Conservation (phyloP, 2,113 vertebrate genomes). For the Struthidea cinerea region DNA sequence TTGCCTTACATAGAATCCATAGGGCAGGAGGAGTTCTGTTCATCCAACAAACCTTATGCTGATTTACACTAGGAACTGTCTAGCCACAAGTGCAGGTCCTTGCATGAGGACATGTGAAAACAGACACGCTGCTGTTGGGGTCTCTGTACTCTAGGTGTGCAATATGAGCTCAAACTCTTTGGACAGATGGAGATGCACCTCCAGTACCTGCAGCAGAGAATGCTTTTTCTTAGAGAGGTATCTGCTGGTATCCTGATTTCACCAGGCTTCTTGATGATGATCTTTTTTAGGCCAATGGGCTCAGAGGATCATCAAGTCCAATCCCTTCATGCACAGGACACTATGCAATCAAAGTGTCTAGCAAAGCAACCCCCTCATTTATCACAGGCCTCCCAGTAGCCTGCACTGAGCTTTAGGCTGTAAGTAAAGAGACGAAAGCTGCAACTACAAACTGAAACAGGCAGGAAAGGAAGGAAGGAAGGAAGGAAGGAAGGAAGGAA, state of each 20-base stretch:
- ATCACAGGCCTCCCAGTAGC: background rate
- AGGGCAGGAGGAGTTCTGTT: background rate
- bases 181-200: background rate
- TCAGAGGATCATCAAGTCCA: background rate
- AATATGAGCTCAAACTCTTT: background rate
- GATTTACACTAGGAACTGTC: background rate
- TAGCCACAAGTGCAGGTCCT: background rate
- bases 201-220: background rate
- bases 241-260: background rate
- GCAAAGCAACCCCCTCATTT: background rate
- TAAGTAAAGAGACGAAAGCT: background rate
- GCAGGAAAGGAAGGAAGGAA: too few species aligned
- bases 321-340: background rate
- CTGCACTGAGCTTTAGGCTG: background rate
- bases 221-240: background rate
- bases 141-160: background rate
- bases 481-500: too few species aligned
- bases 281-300: background rate
- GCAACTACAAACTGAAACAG: background rate
- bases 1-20: background rate
- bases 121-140: fast-evolving
- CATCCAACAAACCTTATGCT: background rate
- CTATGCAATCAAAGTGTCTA: background rate
- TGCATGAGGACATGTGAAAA: background rate
- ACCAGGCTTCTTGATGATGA: background rate